These are phyloP conservation scores for Tupaia chinensis DNA, from an alignment of 2,113 vertebrate species.

Conservation along the genomic window DNA sequence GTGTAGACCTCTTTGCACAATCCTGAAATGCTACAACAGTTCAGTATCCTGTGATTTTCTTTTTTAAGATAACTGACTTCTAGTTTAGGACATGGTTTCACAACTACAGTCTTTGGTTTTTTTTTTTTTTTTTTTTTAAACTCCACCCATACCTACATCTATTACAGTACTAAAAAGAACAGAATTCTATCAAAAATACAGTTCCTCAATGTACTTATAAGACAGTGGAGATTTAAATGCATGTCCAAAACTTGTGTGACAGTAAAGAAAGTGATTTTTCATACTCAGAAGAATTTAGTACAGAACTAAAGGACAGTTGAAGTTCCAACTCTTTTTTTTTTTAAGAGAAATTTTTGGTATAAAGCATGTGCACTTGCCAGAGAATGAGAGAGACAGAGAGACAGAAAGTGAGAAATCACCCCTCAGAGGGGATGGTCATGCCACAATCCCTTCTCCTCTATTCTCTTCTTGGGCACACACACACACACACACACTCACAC, in stretches of 20 bases:
- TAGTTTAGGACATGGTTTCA: background rate
- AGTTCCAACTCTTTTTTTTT: background rate
- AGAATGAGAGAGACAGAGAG: no score
- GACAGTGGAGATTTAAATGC: background rate
- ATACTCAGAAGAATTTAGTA: background rate
- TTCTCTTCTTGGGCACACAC: no score
- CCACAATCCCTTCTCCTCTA: no score
- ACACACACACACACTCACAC: no score
- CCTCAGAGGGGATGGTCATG: no score
- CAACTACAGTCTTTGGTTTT: background rate
- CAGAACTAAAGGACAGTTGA: background rate
- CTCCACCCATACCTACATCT: background rate
- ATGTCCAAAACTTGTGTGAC: background rate
- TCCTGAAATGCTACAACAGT: background rate
- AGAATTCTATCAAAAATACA: background rate
- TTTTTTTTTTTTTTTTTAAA: background rate
- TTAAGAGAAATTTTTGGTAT: no score
- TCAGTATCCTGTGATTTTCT: background rate
- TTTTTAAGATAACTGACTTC: background rate
- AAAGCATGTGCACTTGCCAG: no score
- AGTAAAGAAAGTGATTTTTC: background rate
- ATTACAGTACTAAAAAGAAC: background rate
- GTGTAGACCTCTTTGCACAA: background rate
- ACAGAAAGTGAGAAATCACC: no score
- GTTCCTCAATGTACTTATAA: background rate